Conservation (phyloP, 2,113 vertebrate genomes). For the Tiliqua scincoides region DNA sequence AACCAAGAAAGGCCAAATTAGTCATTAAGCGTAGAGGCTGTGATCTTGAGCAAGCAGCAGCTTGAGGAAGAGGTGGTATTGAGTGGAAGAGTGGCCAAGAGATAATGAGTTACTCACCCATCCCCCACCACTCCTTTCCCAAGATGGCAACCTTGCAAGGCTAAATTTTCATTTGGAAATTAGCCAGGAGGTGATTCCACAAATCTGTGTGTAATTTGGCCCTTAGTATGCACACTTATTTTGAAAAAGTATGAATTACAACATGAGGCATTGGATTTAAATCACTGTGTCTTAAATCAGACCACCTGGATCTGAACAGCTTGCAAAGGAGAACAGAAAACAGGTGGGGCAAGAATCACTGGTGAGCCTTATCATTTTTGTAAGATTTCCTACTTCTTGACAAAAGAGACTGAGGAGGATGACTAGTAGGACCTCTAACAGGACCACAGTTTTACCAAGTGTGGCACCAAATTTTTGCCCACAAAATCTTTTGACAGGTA, state of each 20-base stretch:
- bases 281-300: neutral
- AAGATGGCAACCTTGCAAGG: neutral
- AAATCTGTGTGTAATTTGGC: neutral
- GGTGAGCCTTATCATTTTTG: neutral
- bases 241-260: neutral
- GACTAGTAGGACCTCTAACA: neutral
- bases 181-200: neutral
- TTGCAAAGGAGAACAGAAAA: neutral
- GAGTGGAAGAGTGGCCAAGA: neutral
- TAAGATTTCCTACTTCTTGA: neutral
- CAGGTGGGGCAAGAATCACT: accelerated
- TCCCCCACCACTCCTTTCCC: neutral
- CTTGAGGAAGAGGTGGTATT: neutral
- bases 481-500: neutral
- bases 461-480: neutral
- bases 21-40: neutral
- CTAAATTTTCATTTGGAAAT: neutral
- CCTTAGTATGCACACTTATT: neutral
- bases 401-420: neutral
- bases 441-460: neutral
- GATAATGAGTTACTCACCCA: neutral
- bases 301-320: neutral
- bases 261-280: neutral
- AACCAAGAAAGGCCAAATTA: constrained; percentile 3
- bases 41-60: neutral